Evolutionary conservation across 1,140 invertebrate species (phyloP), one percentile per base, ranked within the genome.

Genomic region (Brachionus asplanchnoidis): DNA sequence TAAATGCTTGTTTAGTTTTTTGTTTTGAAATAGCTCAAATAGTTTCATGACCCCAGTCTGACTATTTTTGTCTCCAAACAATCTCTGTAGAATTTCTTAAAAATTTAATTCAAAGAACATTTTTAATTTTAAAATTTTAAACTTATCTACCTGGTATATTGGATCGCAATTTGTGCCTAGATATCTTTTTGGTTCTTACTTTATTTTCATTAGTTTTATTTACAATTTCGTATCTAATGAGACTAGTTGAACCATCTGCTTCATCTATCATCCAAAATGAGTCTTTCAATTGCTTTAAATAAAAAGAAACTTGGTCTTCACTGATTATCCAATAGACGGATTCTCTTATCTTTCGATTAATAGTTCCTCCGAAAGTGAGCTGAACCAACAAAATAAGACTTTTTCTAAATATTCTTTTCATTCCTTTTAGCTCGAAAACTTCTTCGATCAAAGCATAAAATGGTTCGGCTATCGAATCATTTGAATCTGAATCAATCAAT

Each of bases 341-440:
- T 86, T 96, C 95, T 86, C 94, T 92, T 53, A 96, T 93, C 92
- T 96, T 95, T 86, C 93, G 93, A 88, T 95, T 96, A 66, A 97
- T 96, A 26, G 94, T 96, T 85, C 94, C 91, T 7, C 95, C 95
- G 89, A 95, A 97, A 0, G 94, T 95, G 66, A 96, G 94, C 89
- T 97, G 95, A 7, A 97, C 95, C 90, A 96, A 96, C 8, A 93
- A 94, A 85, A 97, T 95, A 4, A 97, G 91, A 32, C 94, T 95
- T 87, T 93, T 93, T 85, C 95, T 89, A 12, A 97, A 90, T 93
- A 94, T 95, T 75, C 94, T 93, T 88, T 95, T 95, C 32, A 95
- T 93, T 0, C 95, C 95, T 85, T 93, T 91, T 89, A 95, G 92
- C 88, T 97, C 95, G 88, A 96, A 97, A 84, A 95, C 92, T 91